These are phyloP conservation scores for Entelurus aequoreus DNA, from an alignment of 2,113 vertebrate genomes.

Conservation along the genomic window DNA sequence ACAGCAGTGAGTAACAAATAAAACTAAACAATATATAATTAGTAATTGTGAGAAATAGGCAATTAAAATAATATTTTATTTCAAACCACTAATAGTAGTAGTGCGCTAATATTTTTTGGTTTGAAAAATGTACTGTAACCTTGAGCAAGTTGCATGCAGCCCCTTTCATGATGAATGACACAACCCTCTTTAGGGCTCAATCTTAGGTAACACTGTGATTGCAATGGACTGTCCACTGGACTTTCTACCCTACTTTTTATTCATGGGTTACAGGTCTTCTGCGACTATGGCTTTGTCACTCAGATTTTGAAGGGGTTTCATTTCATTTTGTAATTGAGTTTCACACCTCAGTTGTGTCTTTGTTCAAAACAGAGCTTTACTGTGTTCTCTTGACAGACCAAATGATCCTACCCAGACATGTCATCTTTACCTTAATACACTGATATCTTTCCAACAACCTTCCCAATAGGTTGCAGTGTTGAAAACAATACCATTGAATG, in stretches of 20 bases:
- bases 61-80: too few relatives aligned
- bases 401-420: not conserved
- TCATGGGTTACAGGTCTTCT: slow-evolving; percentile 33
- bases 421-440: slow-evolving; percentile 10
- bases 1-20: too few relatives aligned
- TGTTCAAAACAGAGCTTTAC: slow-evolving; percentile 13
- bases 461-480: slow-evolving; percentile 5
- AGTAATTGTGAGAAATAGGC: too few relatives aligned
- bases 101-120: too few relatives aligned
- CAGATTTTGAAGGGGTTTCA: not conserved
- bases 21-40: too few relatives aligned
- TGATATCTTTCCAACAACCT: not conserved
- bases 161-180: slow-evolving; percentile 50
- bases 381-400: slow-evolving; percentile 6
- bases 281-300: not conserved
- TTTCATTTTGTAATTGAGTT: not conserved
- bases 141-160: too few relatives aligned
- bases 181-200: slow-evolving; percentile 29
- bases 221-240: slow-evolving; percentile 29
- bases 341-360: not conserved
- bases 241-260: slow-evolving; percentile 44
- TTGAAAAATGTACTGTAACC: too few relatives aligned
- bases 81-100: too few relatives aligned
- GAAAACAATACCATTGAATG: slow-evolving; percentile 10
- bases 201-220: slow-evolving; percentile 26